These are phyloP conservation scores for Lutraria lutraria DNA, from an alignment of 2,888 invertebrate species.

Conservation along the genomic window DNA sequence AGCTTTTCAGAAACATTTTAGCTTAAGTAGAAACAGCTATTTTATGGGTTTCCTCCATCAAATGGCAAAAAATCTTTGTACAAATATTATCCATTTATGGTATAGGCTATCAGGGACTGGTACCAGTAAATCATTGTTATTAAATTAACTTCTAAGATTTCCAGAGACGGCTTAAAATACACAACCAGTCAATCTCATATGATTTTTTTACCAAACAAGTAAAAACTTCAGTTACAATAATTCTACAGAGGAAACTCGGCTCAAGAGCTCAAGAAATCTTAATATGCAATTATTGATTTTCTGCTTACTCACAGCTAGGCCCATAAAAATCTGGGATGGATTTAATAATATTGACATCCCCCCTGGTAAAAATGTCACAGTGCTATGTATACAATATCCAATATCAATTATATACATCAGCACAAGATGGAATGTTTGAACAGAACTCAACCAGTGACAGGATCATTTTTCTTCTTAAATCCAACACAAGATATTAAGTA, in stretches of 20 bases:
- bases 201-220: background rate
- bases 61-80: background rate
- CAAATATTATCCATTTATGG: background rate
- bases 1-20: background rate
- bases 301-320: constrained; percentile 27
- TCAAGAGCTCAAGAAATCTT: background rate
- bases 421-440: constrained; percentile 37
- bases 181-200: background rate
- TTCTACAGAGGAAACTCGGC: background rate
- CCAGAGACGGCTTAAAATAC: background rate
- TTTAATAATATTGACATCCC: background rate
- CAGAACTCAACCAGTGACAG: constrained; percentile 46
- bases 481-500: constrained; percentile 29
- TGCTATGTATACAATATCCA: background rate
- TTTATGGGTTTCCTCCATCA: background rate
- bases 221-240: background rate
- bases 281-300: constrained; percentile 18
- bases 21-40: background rate
- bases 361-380: background rate
- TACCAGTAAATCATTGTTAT: background rate
- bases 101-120: background rate
- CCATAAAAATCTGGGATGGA: constrained; percentile 9
- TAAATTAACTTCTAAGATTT: constrained; percentile 7
- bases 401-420: background rate
- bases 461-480: constrained; percentile 35